A percentile compares a stretch with the other conserved stretches of the same genome.
phyloP scores from a whole-genome alignment of 1,140 invertebrate genomes.

The Potamilus streckersoni region DNA sequence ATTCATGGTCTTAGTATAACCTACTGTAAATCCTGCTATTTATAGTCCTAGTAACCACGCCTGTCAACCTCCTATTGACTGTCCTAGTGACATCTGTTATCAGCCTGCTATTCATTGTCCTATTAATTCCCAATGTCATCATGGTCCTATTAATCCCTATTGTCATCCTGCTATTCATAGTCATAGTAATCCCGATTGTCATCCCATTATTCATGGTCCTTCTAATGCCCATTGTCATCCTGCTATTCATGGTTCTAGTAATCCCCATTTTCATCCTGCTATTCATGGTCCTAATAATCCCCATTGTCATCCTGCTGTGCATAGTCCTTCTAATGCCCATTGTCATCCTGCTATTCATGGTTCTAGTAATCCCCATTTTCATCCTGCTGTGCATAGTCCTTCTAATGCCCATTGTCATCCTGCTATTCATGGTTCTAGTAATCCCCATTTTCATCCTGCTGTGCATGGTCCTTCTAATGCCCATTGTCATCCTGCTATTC shows the following conservation, averaged over 20 bases:
- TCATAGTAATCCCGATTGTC: neutral
- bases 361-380: neutral
- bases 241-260: neutral
- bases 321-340: neutral
- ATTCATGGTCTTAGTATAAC: neutral
- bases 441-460: no score
- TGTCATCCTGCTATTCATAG: neutral
- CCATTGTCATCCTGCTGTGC: neutral
- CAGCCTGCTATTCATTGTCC: neutral
- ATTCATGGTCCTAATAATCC: neutral
- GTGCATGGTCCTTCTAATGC: no score
- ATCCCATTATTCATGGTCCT: neutral
- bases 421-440: neutral
- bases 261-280: neutral
- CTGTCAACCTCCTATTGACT: neutral
- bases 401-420: neutral
- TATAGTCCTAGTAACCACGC: neutral
- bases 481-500: no score
- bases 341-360: neutral
- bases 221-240: conserved; percentile 10
- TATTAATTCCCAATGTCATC: neutral
- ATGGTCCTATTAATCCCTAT: neutral
- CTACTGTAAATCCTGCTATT: neutral
- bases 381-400: neutral
- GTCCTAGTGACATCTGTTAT: neutral